These are phyloP conservation scores for Rostratula benghalensis DNA, from an alignment of 2,113 vertebrate species.

Conservation along the genomic window DNA sequence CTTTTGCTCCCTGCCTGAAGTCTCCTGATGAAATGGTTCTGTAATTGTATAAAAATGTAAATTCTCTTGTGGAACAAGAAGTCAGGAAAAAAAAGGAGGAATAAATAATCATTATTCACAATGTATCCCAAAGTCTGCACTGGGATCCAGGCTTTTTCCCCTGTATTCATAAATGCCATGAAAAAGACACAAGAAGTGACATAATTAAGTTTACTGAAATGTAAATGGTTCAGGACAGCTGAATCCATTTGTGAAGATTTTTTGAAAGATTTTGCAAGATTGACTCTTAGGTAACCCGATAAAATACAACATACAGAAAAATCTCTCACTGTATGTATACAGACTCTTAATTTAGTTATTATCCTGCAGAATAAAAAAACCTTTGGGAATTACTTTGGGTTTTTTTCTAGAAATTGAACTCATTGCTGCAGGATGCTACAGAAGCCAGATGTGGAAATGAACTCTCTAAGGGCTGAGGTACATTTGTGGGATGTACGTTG, in stretches of 20 bases:
- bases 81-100: background rate
- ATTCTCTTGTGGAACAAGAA: background rate
- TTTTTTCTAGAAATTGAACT: background rate
- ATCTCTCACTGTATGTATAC: fast-evolving
- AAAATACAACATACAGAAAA: background rate
- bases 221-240: background rate
- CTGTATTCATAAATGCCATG: background rate
- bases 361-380: background rate
- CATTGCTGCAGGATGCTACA: background rate
- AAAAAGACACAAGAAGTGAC: background rate
- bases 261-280: background rate
- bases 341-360: background rate
- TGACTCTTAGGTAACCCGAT: background rate
- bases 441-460: background rate
- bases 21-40: background rate
- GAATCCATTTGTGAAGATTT: background rate
- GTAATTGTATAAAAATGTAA: background rate
- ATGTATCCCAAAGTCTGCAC: background rate
- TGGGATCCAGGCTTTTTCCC: background rate
- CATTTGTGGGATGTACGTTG: fast-evolving
- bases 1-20: background rate
- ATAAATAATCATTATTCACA: background rate
- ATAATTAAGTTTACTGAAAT: background rate
- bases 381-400: background rate
- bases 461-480: background rate